Conservation (phyloP, 2,113 vertebrate species). For the Clarias gariepinus region DNA sequence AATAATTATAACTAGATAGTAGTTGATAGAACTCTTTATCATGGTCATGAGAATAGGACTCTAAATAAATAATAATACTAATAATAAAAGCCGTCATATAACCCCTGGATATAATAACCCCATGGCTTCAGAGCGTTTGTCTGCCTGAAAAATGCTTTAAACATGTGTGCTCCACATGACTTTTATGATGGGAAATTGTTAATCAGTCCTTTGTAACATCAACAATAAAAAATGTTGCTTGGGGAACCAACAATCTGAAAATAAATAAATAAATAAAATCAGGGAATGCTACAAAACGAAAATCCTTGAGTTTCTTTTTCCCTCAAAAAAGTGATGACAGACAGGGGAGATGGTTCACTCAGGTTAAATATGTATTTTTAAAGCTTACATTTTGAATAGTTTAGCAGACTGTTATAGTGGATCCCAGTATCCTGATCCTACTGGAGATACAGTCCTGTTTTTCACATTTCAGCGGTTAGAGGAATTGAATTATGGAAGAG, state of each 20-base stretch:
- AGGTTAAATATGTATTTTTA: background rate
- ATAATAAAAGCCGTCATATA: background rate
- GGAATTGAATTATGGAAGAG: background rate
- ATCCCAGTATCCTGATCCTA: background rate
- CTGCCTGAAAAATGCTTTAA: background rate
- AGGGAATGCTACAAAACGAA: background rate
- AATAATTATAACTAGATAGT: background rate
- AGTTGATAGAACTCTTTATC: background rate
- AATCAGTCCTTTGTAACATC: background rate
- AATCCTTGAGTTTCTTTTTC: background rate
- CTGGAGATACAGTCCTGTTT: background rate
- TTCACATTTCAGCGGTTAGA: background rate
- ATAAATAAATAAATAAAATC: background rate
- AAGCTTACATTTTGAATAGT: background rate
- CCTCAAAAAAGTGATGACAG: background rate
- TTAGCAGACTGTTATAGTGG: background rate
- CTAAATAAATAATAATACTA: background rate
- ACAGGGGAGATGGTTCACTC: background rate
- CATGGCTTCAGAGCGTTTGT: background rate
- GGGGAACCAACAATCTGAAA: background rate
- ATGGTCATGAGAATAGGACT: background rate
- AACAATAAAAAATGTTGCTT: background rate
- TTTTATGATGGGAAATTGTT: no score
- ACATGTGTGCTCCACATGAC: no score
- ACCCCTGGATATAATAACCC: background rate